These are phyloP conservation scores for Agriotes lineatus DNA, from an alignment of 2,888 invertebrate species.

Conservation along the genomic window DNA sequence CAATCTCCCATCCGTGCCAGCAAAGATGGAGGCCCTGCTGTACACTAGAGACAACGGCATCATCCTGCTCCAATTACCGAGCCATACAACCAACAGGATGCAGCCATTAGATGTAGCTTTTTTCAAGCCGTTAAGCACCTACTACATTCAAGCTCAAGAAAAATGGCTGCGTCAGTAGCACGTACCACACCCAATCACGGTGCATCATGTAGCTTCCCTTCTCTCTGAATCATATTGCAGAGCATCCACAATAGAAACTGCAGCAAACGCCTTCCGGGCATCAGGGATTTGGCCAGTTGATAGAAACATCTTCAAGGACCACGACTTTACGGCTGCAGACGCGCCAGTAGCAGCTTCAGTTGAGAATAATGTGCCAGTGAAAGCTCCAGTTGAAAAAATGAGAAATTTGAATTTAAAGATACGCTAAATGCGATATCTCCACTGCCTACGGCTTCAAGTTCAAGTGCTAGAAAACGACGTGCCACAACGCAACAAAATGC, in stretches of 20 bases:
- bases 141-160: too few relatives aligned
- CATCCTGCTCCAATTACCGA: constrained; percentile 49
- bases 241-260: constrained; percentile 34
- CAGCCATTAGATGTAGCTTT: too few relatives aligned
- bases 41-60: constrained; percentile 47
- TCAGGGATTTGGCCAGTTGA: constrained; percentile 33
- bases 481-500: too few relatives aligned
- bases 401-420: too few relatives aligned
- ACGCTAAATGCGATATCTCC: too few relatives aligned
- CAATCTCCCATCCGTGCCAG: constrained; percentile 53
- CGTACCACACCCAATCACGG: constrained; percentile 42
- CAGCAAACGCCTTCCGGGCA: constrained; percentile 23
- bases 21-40: constrained; percentile 24
- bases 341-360: background rate
- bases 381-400: too few relatives aligned
- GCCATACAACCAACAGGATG: too few relatives aligned
- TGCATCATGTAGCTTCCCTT: constrained; percentile 43
- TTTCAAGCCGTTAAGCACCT: too few relatives aligned
- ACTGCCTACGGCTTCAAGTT: too few relatives aligned
- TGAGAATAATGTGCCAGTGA: too few relatives aligned
- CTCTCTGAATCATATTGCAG: constrained; percentile 43
- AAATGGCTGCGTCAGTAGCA: constrained; percentile 11
- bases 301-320: constrained; percentile 24
- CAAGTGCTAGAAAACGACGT: too few relatives aligned
- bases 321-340: constrained; percentile 27